Evolutionary conservation across 2,888 invertebrate species (phyloP).

Genomic region (Tethea ocularis): DNA sequence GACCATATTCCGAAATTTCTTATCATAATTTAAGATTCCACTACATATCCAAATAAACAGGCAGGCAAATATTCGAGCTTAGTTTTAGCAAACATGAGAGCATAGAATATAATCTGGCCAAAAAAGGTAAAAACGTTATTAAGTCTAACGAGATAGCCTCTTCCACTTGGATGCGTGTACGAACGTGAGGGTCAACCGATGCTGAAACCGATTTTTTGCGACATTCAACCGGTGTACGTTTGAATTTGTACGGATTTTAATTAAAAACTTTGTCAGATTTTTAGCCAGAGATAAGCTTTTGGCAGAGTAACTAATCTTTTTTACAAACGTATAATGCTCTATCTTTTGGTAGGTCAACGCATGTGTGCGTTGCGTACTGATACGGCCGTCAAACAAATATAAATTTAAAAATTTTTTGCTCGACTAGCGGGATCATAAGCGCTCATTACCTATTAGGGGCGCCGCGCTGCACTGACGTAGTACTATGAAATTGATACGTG

Average conservation of each 20-base stretch:
- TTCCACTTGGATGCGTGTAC: constrained; percentile 33
- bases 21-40: constrained; percentile 1
- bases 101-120: constrained; percentile 30
- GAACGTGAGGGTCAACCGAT: constrained; percentile 26
- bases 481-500: too few relatives aligned
- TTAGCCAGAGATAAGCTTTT: neutral
- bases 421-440: too few relatives aligned
- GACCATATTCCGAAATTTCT: neutral
- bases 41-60: neutral
- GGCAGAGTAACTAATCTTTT: neutral
- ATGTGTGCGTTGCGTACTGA: too few relatives aligned
- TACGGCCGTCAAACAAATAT: too few relatives aligned
- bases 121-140: constrained; percentile 41
- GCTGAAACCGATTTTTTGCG: constrained; percentile 23
- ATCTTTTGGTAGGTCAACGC: too few relatives aligned
- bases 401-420: too few relatives aligned
- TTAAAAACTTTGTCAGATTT: constrained; percentile 11
- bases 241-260: constrained; percentile 17
- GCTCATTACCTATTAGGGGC: too few relatives aligned
- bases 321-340: too few relatives aligned
- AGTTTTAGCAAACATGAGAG: constrained; percentile 18
- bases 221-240: constrained; percentile 2
- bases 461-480: too few relatives aligned
- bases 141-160: constrained; percentile 44
- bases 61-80: neutral